Conservation (phyloP, 2,113 vertebrate species). For the Pelusios castaneus region DNA sequence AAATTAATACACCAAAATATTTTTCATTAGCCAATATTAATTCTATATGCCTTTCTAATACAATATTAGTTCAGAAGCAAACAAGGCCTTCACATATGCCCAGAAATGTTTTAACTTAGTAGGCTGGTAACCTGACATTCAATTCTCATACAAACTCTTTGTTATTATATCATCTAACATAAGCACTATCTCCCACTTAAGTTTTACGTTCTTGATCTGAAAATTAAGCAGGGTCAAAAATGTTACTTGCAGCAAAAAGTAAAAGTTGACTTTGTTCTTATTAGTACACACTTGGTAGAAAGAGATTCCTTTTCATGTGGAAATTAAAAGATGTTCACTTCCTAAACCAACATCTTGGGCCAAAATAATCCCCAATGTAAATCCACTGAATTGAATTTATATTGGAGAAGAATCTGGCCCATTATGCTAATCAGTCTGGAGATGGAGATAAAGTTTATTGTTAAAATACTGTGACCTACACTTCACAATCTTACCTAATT, state of each 20-base stretch:
- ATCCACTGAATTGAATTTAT: no score
- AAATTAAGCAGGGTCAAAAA: neutral
- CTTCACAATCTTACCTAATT: no score
- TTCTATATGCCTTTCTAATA: neutral
- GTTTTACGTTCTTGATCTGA: neutral
- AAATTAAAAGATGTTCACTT: no score
- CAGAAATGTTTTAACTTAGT: neutral
- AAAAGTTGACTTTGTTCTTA: no score
- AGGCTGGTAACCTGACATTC: neutral
- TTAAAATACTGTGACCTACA: no score
- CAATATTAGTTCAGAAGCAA: neutral
- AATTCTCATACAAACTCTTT: neutral
- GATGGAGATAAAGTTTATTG: no score
- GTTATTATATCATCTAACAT: neutral
- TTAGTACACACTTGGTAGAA: neutral
- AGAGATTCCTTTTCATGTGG: neutral
- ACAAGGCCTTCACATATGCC: accelerated
- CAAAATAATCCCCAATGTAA: no score
- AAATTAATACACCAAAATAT: neutral
- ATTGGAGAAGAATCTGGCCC: no score
- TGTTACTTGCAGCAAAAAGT: no score
- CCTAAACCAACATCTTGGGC: no score
- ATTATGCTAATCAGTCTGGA: no score
- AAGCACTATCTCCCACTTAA: neutral
- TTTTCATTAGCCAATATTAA: neutral